phyloP scores from a whole-genome alignment of 1,140 invertebrate genomes.

The Temnothorax curvispinosus region DNA sequence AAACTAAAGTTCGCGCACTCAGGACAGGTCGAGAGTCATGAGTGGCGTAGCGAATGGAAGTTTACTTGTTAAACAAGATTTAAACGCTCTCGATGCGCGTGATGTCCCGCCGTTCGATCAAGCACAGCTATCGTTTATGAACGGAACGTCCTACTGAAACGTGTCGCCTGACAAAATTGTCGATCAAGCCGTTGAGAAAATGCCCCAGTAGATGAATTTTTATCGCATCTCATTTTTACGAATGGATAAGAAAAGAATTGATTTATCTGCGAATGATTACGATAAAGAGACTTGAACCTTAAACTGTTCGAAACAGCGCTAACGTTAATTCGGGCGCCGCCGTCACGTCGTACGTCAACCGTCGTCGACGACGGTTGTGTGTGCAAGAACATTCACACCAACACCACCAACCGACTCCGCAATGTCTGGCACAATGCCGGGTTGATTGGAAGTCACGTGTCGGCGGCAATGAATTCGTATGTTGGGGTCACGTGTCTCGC shows the following conservation, averaged over 20 bases:
- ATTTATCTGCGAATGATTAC: not conserved
- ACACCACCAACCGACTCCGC: constrained; percentile 28
- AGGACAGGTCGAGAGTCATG: not conserved
- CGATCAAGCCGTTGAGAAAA: not conserved
- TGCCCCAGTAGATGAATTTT: not conserved
- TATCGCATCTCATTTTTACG: not conserved
- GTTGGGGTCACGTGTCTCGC: constrained; percentile 77
- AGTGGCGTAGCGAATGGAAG: not conserved
- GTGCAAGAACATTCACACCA: constrained; percentile 39
- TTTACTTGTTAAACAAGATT: constrained; percentile 24
- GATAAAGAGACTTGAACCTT: not conserved
- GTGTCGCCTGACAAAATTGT: not conserved
- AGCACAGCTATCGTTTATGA: not conserved
- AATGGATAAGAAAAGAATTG: not conserved
- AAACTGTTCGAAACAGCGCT: not conserved
- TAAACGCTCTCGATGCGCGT: not conserved
- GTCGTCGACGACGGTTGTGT: not conserved
- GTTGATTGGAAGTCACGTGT: constrained; percentile 79
- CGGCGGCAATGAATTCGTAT: constrained; percentile 76
- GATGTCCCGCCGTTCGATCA: not conserved
- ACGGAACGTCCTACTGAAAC: not conserved
- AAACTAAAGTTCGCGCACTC: not conserved
- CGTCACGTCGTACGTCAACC: not conserved
- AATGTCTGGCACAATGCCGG: constrained; percentile 68
- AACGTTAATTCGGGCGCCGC: constrained; percentile 13